Conservation (phyloP, 2,888 invertebrate species). For the Brenthis hecate region DNA sequence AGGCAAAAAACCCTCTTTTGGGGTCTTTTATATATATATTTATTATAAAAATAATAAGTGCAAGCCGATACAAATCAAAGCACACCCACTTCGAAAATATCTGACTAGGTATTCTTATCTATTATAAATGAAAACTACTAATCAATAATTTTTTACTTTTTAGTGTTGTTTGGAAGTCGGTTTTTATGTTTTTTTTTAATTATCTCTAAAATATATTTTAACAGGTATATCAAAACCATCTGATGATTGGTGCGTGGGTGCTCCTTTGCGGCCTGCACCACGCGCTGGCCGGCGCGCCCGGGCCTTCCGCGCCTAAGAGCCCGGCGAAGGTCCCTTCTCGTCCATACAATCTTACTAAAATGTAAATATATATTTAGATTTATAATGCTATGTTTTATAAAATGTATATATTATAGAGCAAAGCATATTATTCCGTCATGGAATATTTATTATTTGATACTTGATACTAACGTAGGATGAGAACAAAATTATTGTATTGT, state of each 20-base stretch:
- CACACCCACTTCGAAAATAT: no score
- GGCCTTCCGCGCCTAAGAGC: conserved; percentile 68
- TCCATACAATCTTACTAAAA: conserved; percentile 74
- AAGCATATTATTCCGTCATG: no score
- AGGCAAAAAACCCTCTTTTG: neutral
- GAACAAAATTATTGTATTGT: no score
- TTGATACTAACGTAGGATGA: no score
- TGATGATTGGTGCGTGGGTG: conserved; percentile 94
- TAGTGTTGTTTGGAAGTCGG: no score
- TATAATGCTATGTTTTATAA: no score
- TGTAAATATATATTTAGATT: conserved; percentile 53
- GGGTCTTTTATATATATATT: neutral
- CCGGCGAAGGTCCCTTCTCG: conserved; percentile 70
- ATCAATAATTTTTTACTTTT: no score
- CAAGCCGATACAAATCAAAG: no score
- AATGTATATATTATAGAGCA: no score
- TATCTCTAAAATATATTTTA: conserved; percentile 10
- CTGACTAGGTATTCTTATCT: no score
- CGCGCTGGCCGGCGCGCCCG: conserved; percentile 86
- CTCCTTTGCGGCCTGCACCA: conserved; percentile 93
- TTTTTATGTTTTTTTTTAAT: conserved; percentile 6
- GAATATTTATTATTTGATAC: no score
- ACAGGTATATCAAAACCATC: conserved; percentile 93
- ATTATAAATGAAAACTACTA: no score
- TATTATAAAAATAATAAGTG: neutral